These are phyloP conservation scores for Sphaeridia pumilis DNA, from an alignment of 2,888 invertebrate genomes.

Conservation along the genomic window DNA sequence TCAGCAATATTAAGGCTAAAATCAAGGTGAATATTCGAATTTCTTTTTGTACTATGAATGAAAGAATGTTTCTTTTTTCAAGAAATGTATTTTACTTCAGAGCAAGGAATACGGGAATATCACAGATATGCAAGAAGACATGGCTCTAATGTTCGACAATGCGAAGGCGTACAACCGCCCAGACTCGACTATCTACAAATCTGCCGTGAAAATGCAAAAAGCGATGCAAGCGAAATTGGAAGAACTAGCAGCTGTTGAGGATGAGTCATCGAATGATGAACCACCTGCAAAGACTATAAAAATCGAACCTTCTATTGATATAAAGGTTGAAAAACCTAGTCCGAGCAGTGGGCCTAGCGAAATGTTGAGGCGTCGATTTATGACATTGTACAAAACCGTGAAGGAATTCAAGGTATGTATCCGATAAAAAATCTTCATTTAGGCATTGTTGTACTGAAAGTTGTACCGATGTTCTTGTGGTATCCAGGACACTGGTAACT, in stretches of 20 bases:
- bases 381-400: conserved; percentile 63
- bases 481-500: no score
- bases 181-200: conserved; percentile 68
- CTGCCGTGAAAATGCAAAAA: conserved; percentile 71
- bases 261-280: conserved; percentile 16
- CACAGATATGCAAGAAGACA: conserved; percentile 79
- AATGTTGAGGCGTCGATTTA: conserved; percentile 61
- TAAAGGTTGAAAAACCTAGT: not conserved
- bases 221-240: conserved; percentile 69
- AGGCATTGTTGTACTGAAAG: no score
- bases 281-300: not conserved
- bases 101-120: conserved; percentile 70
- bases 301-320: not conserved
- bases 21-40: conserved; percentile 46
- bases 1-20: conserved; percentile 79
- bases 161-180: conserved; percentile 79
- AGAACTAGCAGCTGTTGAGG: conserved; percentile 53
- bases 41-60: conserved; percentile 10
- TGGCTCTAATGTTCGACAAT: conserved; percentile 95
- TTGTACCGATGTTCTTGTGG: no score
- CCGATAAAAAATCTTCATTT: not conserved
- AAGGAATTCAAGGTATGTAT: conserved; percentile 50
- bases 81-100: conserved; percentile 38
- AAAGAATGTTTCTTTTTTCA: not conserved
- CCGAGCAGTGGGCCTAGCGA: conserved; percentile 14